phyloP scores from a whole-genome alignment of 1,140 invertebrate species.

The Teleogryllus occipitalis region DNA sequence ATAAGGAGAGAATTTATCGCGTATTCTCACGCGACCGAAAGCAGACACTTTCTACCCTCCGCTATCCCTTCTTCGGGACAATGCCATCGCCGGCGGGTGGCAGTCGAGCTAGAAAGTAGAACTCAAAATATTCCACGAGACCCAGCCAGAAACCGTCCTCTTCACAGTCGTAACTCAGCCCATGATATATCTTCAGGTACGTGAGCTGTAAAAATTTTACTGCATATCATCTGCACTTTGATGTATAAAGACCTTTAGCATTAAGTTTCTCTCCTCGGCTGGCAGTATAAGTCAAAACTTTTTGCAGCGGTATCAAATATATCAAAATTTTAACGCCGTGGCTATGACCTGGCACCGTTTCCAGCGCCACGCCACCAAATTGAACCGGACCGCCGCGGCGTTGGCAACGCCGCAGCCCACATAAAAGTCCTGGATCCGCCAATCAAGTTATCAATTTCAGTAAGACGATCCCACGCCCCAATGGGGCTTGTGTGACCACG shows the following conservation, averaged over 20 bases:
- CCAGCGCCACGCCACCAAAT: background rate
- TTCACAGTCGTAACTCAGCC: background rate
- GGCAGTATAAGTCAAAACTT: constrained; percentile 4
- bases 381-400: background rate
- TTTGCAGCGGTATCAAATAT: background rate
- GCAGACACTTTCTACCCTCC: no score
- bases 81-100: no score
- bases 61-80: no score
- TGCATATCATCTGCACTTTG: background rate
- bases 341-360: background rate
- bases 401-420: background rate
- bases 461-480: background rate
- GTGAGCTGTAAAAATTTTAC: constrained; percentile 5
- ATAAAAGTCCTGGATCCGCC: background rate
- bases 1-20: no score
- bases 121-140: background rate
- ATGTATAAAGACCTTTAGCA: constrained; percentile 1
- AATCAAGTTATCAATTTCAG: background rate
- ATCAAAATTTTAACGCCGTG: background rate
- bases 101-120: background rate
- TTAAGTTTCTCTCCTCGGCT: background rate
- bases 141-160: background rate
- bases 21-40: no score
- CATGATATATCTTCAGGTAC: background rate
- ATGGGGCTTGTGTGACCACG: background rate